Conservation (phyloP, 2,888 invertebrate species). For the Drosophila basisetae region DNA sequence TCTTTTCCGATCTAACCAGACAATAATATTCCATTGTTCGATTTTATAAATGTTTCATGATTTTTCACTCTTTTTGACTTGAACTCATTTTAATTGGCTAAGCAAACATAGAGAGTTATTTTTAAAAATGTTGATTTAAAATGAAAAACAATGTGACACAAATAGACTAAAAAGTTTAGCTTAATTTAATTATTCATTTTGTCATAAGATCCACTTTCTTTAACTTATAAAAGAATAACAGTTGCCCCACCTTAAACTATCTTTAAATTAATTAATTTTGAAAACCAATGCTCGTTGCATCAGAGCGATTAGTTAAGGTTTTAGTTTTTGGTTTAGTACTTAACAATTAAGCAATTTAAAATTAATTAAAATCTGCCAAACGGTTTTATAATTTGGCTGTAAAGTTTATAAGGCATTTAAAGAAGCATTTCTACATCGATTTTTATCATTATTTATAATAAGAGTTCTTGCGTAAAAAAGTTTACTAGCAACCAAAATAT, state of each 20-base stretch:
- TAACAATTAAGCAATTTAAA: background rate
- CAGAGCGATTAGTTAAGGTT: background rate
- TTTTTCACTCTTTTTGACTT: background rate
- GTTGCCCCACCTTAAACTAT: background rate
- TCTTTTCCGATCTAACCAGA: background rate
- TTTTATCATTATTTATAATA: background rate
- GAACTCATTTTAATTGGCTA: background rate
- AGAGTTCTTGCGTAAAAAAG: background rate
- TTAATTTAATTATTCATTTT: background rate
- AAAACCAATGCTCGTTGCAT: background rate
- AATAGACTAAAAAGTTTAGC: background rate
- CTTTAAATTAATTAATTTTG: background rate
- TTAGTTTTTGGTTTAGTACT: background rate
- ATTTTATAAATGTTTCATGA: background rate
- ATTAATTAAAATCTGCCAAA: background rate
- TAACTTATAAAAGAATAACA: background rate
- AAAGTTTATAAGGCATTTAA: background rate
- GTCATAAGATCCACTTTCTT: background rate
- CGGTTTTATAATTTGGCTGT: background rate
- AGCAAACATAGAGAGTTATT: background rate
- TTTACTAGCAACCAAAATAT: background rate
- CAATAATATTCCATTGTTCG: constrained; percentile 3
- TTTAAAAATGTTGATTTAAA: background rate
- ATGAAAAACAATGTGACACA: background rate
- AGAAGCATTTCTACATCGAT: background rate